These are phyloP conservation scores for Drosophila auraria DNA, from an alignment of 1,140 invertebrate genomes.

Conservation along the genomic window DNA sequence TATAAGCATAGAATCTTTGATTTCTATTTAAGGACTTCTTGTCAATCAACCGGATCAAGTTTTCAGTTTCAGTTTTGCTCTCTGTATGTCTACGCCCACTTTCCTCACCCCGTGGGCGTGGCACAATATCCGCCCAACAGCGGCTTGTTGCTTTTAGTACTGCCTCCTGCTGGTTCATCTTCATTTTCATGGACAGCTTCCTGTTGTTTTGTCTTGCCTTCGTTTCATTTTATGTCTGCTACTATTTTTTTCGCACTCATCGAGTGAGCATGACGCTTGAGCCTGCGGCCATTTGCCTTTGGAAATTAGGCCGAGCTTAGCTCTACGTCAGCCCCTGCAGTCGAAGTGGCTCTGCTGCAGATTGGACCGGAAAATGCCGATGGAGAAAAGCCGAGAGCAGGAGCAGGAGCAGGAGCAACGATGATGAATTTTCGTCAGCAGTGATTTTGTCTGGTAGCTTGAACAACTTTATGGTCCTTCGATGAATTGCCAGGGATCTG, in stretches of 20 bases:
- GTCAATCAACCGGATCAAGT: neutral
- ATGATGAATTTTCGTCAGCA: conserved; percentile 47
- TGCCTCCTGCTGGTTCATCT: conserved; percentile 44
- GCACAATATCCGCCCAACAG: conserved; percentile 59
- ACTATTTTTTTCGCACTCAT: conserved; percentile 36
- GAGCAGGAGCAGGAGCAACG: conserved; percentile 4
- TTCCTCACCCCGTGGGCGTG: conserved; percentile 11
- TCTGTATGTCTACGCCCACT: conserved; percentile 7
- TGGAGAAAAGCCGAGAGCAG: neutral
- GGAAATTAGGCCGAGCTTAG: conserved; percentile 68
- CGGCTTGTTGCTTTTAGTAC: conserved; percentile 31
- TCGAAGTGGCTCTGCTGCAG: conserved; percentile 36
- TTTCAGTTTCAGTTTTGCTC: conserved; percentile 16
- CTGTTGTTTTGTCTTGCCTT: conserved; percentile 44
- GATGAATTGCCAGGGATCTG: conserved; percentile 40
- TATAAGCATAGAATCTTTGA: too few relatives aligned
- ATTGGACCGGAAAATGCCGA: conserved; percentile 19
- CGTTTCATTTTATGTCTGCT: conserved; percentile 36
- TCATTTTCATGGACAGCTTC: conserved; percentile 57
- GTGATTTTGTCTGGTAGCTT: conserved; percentile 31
- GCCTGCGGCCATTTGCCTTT: conserved; percentile 61
- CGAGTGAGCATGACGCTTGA: conserved; percentile 15
- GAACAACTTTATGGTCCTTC: conserved; percentile 40
- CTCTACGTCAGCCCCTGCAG: conserved; percentile 42
- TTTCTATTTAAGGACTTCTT: too few relatives aligned